These are phyloP conservation scores for Ptyas mucosa DNA, from an alignment of 2,113 vertebrate genomes.

Conservation along the genomic window DNA sequence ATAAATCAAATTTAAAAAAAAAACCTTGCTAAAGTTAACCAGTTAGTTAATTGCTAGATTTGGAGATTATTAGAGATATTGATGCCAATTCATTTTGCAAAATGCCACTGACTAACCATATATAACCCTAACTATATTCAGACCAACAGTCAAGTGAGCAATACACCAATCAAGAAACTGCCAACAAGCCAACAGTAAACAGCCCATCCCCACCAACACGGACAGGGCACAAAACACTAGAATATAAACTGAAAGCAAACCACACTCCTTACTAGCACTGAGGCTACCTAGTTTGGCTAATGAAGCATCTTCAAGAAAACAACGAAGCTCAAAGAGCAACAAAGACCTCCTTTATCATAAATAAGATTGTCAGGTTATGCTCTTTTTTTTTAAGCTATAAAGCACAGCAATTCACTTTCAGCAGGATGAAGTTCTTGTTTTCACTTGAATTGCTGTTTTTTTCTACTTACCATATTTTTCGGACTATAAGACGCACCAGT, in stretches of 20 bases:
- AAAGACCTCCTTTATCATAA: neutral
- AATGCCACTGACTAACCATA: neutral
- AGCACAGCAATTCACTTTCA: constrained; percentile 17
- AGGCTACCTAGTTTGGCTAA: neutral
- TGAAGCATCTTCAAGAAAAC: neutral
- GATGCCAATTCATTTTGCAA: neutral
- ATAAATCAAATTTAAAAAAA: too few relatives aligned
- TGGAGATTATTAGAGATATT: neutral
- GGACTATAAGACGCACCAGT: too few relatives aligned
- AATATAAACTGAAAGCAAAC: neutral
- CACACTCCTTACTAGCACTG: neutral
- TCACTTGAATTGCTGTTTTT: constrained; percentile 4
- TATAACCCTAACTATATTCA: neutral
- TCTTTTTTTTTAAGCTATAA: constrained; percentile 7
- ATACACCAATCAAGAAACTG: neutral
- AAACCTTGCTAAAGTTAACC: neutral
- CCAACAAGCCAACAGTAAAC: neutral
- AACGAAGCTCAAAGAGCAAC: neutral
- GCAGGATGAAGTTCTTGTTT: constrained; percentile 25
- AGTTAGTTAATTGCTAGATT: neutral
- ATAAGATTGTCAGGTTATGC: constrained; percentile 24
- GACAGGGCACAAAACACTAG: neutral
- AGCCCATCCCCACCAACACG: neutral
- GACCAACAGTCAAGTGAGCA: neutral
- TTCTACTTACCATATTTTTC: neutral